Conservation (phyloP, 2,113 vertebrate genomes). For the Lota lota region DNA sequence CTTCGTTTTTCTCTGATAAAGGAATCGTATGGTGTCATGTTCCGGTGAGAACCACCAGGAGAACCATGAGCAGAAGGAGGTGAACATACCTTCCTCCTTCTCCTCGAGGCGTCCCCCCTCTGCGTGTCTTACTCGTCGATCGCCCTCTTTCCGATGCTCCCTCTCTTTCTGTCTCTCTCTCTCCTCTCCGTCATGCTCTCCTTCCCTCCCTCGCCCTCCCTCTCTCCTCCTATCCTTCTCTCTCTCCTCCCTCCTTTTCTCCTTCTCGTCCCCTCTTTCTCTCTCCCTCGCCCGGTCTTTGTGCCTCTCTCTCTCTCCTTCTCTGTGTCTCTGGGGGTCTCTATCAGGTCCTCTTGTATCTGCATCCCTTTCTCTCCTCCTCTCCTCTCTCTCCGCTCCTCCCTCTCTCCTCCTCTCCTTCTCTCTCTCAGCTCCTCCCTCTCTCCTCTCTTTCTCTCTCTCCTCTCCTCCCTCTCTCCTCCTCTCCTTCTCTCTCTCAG, state of each 20-base stretch:
- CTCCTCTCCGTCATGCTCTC: slow-evolving; percentile 12
- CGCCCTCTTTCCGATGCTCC: slow-evolving; percentile 28
- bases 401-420: slow-evolving; percentile 20
- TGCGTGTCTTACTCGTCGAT: slow-evolving; percentile 30
- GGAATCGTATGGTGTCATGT: not conserved
- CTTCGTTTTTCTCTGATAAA: not conserved
- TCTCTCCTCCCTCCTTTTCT: slow-evolving; percentile 12
- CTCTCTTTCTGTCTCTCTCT: slow-evolving; percentile 33
- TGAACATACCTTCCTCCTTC: too few relatives aligned
- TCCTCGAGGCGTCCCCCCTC: not conserved
- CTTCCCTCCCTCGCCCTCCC: slow-evolving; percentile 40
- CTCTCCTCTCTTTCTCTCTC: slow-evolving; percentile 14
- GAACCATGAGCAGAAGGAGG: too few relatives aligned
- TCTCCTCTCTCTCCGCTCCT: slow-evolving; percentile 3
- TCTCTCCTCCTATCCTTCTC: slow-evolving; percentile 58
- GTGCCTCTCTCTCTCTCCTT: slow-evolving; percentile 63
- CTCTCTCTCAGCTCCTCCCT: slow-evolving; percentile 41
- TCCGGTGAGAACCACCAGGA: too few relatives aligned
- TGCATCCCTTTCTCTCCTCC: not conserved
- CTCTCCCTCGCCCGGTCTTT: slow-evolving; percentile 14
- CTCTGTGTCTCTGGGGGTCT: slow-evolving; percentile 29
- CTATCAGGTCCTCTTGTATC: not conserved
- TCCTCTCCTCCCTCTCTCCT: slow-evolving; percentile 25
- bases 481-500: not conserved
- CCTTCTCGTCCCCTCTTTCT: slow-evolving; percentile 8